A percentile compares a stretch with the other conserved stretches of the same genome.
phyloP scores from a whole-genome alignment of 2,888 invertebrate genomes.

The Phrixothrix hirtus region DNA sequence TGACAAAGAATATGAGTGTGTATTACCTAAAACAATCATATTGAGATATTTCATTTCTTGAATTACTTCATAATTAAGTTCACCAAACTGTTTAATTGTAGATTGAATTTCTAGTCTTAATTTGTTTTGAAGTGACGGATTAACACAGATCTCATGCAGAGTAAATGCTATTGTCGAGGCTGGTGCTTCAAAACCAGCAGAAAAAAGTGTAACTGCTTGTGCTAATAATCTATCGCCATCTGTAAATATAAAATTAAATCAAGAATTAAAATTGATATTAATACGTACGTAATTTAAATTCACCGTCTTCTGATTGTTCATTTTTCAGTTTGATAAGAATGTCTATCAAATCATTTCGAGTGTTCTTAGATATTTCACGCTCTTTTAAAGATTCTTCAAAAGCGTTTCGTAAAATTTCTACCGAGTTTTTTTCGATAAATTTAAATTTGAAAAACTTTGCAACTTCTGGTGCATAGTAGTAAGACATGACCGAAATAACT shows the following conservation, averaged over 20 bases:
- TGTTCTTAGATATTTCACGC: slow-evolving; percentile 37
- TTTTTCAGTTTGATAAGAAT: slow-evolving; percentile 49
- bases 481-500: slow-evolving; percentile 45
- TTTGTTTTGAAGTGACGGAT: slow-evolving; percentile 56
- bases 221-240: slow-evolving; percentile 44
- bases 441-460: slow-evolving; percentile 46
- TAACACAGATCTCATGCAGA: slow-evolving; percentile 55
- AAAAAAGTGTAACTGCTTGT: slow-evolving; percentile 58
- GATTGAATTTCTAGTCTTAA: slow-evolving; percentile 54
- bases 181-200: slow-evolving; percentile 61
- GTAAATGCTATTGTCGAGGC: slow-evolving; percentile 56
- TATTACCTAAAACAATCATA: slow-evolving; percentile 56
- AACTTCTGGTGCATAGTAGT: slow-evolving; percentile 46
- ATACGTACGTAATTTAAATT: not conserved
- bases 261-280: not conserved
- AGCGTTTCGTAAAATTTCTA: slow-evolving; percentile 45
- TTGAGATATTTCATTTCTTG: no score
- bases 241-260: slow-evolving; percentile 5
- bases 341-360: slow-evolving; percentile 56
- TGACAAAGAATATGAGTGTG: not conserved
- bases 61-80: slow-evolving; percentile 56
- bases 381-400: slow-evolving; percentile 46
- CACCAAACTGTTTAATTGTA: slow-evolving; percentile 46
- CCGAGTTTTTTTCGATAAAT: slow-evolving; percentile 44
- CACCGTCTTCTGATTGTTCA: slow-evolving; percentile 1